Conservation (phyloP, 2,113 vertebrate species). For the Oncorhynchus tshawytscha region DNA sequence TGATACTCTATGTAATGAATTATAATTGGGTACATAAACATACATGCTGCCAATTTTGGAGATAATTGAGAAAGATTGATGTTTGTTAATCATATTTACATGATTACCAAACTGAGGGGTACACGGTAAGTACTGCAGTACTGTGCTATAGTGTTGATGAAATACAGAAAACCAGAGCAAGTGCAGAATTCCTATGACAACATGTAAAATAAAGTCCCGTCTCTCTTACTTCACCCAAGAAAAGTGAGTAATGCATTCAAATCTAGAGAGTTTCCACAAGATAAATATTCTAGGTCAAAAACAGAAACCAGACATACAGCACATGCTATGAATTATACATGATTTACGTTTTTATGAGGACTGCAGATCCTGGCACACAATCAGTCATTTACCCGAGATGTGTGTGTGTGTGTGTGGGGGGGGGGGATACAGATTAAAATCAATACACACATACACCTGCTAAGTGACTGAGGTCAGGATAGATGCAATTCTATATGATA, state of each 20-base stretch:
- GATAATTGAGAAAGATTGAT: neutral
- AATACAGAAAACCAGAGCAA: too few species aligned
- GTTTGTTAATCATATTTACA: neutral
- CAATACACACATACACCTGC: conserved; percentile 46
- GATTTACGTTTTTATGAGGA: conserved; percentile 45
- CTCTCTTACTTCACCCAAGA: neutral
- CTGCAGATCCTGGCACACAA: neutral
- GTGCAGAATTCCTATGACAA: too few species aligned
- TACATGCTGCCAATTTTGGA: neutral
- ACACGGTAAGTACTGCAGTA: neutral
- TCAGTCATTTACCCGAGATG: too few species aligned
- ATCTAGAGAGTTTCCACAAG: conserved; percentile 23
- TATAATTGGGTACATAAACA: neutral
- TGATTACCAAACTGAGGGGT: neutral
- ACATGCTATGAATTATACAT: conserved; percentile 48
- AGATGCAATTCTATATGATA: conserved; percentile 36
- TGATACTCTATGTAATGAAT: neutral
- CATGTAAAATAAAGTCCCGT: too few species aligned
- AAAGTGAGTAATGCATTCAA: conserved; percentile 26
- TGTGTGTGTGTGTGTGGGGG: too few species aligned
- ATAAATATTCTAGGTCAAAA: conserved; percentile 38
- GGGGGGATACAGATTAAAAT: conserved; percentile 52
- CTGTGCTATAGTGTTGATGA: neutral
- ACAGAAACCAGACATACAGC: conserved; percentile 34
- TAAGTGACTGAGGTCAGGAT: conserved; percentile 27